Conservation (phyloP, 2,113 vertebrate genomes). For the Macquaria australasica region DNA sequence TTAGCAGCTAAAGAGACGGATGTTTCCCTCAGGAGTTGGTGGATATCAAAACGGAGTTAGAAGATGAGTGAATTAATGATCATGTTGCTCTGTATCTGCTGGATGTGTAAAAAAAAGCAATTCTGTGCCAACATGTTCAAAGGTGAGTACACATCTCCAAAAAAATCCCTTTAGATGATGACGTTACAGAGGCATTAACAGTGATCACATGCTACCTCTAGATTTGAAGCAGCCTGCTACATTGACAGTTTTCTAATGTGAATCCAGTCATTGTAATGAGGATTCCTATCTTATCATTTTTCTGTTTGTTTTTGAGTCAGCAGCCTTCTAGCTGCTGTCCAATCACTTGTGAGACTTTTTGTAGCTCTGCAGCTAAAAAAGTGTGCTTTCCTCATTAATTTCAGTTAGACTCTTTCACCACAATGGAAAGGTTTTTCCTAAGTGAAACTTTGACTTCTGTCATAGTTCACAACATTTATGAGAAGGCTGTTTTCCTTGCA, state of each 20-base stretch:
- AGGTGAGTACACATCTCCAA: too few relatives aligned
- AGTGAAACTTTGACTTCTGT: slow-evolving; percentile 6
- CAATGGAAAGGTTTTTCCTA: not conserved
- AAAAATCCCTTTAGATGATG: too few relatives aligned
- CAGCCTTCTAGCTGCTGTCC: not conserved
- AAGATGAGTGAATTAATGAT: too few relatives aligned
- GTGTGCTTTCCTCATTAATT: slow-evolving; percentile 12
- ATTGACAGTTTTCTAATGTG: not conserved
- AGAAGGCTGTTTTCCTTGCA: slow-evolving; percentile 17
- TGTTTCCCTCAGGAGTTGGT: too few relatives aligned
- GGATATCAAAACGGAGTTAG: too few relatives aligned
- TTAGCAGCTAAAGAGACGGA: too few relatives aligned
- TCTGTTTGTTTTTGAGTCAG: not conserved
- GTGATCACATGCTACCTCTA: not conserved
- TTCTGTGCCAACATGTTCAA: too few relatives aligned
- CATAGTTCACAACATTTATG: slow-evolving; percentile 27
- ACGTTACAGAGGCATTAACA: too few relatives aligned
- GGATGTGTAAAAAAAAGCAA: too few relatives aligned
- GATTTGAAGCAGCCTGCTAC: not conserved
- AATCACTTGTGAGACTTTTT: not conserved
- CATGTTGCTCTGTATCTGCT: not conserved
- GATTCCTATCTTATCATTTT: not conserved
- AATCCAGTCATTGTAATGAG: not conserved
- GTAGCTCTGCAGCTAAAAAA: not conserved
- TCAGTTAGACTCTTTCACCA: not conserved